Percentiles rank a stretch among this genome's conserved stretches.
These are phyloP conservation scores for Atrichornis clamosus DNA, from an alignment of 2,113 vertebrate species.

Conservation along the genomic window DNA sequence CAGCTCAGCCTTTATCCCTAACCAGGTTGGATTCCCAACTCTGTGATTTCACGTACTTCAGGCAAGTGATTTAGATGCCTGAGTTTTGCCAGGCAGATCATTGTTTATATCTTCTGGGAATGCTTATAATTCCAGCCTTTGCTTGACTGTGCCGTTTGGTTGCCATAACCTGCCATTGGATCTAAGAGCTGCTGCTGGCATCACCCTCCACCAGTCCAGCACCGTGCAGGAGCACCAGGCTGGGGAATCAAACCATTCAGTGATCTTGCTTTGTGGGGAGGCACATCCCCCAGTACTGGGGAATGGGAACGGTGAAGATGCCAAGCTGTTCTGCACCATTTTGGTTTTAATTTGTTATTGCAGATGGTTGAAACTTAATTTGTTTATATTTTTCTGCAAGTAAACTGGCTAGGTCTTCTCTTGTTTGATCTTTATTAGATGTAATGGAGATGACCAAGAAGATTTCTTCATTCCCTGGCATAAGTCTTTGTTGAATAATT, in stretches of 20 bases:
- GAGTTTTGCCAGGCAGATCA: not conserved
- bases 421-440: not conserved
- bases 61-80: not conserved
- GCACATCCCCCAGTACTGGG: not conserved
- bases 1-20: not conserved
- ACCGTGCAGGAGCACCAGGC: not conserved
- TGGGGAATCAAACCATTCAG: not conserved
- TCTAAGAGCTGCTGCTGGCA: not conserved
- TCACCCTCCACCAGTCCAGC: rapidly evolving
- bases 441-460: not conserved
- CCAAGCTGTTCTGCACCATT: not conserved
- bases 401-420: not conserved
- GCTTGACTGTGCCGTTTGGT: not conserved
- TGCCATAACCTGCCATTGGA: not conserved
- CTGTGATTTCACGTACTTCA: not conserved
- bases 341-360: not conserved
- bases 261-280: not conserved
- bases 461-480: not conserved
- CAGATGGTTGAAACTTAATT: not conserved
- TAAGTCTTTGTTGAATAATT: conserved; percentile 3
- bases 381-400: not conserved
- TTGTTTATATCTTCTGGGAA: not conserved
- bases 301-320: not conserved
- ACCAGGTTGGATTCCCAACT: not conserved
- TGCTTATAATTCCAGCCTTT: not conserved